Conservation (phyloP, 2,888 invertebrate genomes). For the Aquatica leii region DNA sequence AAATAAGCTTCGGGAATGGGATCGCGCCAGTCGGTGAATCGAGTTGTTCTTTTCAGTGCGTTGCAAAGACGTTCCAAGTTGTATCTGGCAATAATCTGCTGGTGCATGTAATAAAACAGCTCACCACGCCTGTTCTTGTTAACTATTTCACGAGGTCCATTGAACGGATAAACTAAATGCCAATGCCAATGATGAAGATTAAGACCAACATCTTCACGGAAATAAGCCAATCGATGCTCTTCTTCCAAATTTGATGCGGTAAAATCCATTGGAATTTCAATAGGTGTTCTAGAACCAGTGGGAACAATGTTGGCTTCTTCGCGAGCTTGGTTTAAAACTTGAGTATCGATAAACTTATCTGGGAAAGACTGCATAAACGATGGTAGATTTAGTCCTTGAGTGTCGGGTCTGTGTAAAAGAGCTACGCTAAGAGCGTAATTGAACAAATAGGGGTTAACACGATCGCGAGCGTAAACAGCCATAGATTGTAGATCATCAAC, state of each 20-base stretch:
- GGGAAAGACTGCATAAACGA: slow-evolving; percentile 83
- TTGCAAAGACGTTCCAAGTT: slow-evolving; percentile 81
- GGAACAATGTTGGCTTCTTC: slow-evolving; percentile 73
- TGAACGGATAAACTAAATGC: slow-evolving; percentile 88
- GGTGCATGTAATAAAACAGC: slow-evolving; percentile 83
- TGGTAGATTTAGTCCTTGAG: slow-evolving; percentile 74
- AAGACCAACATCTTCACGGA: slow-evolving; percentile 84
- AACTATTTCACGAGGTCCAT: slow-evolving; percentile 69
- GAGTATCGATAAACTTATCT: slow-evolving; percentile 81
- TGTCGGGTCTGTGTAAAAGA: slow-evolving; percentile 76
- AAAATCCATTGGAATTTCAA: slow-evolving; percentile 76
- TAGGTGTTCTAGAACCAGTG: slow-evolving; percentile 69
- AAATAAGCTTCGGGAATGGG: slow-evolving; percentile 83
- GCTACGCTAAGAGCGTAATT: slow-evolving; percentile 82
- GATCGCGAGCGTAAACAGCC: slow-evolving; percentile 74
- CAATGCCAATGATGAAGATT: slow-evolving; percentile 93
- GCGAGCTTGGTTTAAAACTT: slow-evolving; percentile 73
- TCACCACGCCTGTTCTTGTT: slow-evolving; percentile 81
- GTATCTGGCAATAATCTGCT: slow-evolving; percentile 73
- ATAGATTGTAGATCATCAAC: slow-evolving; percentile 76
- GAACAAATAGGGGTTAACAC: slow-evolving; percentile 81
- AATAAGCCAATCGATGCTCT: slow-evolving; percentile 84
- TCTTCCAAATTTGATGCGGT: slow-evolving; percentile 78
- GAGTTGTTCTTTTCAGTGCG: slow-evolving; percentile 68
- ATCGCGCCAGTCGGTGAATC: slow-evolving; percentile 71